phyloP scores from a whole-genome alignment of 2,113 vertebrate species.

The Nesoenas mayeri region DNA sequence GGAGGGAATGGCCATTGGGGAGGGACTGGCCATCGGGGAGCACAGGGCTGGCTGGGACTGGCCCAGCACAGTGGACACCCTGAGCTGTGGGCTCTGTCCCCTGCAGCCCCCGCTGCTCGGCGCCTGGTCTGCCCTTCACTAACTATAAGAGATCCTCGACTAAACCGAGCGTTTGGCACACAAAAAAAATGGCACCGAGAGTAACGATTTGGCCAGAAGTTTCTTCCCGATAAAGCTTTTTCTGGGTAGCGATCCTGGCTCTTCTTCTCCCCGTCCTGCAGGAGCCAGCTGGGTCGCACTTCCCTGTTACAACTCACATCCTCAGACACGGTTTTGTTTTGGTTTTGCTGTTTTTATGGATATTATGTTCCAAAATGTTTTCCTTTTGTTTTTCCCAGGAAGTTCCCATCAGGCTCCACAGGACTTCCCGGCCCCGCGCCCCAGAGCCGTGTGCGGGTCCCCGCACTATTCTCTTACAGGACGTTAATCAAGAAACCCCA shows the following conservation, averaged over 20 bases:
- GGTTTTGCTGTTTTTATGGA: slow-evolving; percentile 1
- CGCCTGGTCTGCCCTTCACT: not conserved
- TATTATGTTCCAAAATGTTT: slow-evolving; percentile 6
- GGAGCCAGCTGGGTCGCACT: not conserved
- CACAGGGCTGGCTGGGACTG: rapidly evolving
- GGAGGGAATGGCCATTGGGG: too few species aligned
- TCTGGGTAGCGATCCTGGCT: not conserved
- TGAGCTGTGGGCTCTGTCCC: not conserved
- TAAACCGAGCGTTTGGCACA: rapidly evolving
- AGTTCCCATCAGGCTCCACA: not conserved
- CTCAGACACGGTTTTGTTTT: not conserved
- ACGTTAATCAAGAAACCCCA: not conserved
- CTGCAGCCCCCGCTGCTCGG: not conserved
- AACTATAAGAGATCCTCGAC: not conserved
- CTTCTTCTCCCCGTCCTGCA: not conserved
- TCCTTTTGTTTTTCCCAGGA: not conserved
- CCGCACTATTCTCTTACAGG: not conserved
- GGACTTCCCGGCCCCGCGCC: not conserved
- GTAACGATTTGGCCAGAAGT: rapidly evolving
- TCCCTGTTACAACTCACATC: not conserved
- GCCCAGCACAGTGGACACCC: rapidly evolving
- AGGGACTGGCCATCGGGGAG: rapidly evolving
- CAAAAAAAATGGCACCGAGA: rapidly evolving
- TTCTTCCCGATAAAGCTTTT: not conserved
- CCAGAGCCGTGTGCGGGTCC: not conserved